phyloP scores from a whole-genome alignment of 2,113 vertebrate genomes.

The Pangasianodon gigas region DNA sequence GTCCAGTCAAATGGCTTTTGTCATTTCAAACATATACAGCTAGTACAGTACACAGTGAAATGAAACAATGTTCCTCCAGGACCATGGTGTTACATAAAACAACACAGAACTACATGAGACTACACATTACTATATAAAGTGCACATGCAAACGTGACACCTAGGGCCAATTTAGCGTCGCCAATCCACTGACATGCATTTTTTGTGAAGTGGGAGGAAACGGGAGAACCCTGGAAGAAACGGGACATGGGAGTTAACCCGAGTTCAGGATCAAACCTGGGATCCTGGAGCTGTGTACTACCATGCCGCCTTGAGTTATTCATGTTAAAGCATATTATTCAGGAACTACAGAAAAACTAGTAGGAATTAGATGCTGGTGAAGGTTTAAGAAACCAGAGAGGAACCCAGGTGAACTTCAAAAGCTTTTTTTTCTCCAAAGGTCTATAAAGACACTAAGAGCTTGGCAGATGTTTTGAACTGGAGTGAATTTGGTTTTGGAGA shows the following conservation, averaged over 20 bases:
- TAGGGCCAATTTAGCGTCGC: neutral
- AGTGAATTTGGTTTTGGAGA: constrained; percentile 12
- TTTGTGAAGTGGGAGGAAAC: neutral
- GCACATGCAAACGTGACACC: neutral
- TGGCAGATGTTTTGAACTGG: constrained; percentile 45
- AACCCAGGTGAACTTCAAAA: constrained; percentile 33
- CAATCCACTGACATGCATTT: neutral
- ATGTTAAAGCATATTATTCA: neutral
- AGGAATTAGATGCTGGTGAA: neutral
- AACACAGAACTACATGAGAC: too few relatives aligned
- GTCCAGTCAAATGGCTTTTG: too few relatives aligned
- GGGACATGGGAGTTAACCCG: neutral
- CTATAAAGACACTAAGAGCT: constrained; percentile 40
- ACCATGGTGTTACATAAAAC: too few relatives aligned
- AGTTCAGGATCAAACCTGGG: constrained; percentile 4
- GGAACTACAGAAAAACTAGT: neutral
- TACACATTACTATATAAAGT: too few relatives aligned
- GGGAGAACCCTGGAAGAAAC: neutral
- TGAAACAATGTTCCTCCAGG: too few relatives aligned
- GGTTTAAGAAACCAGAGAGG: constrained; percentile 1
- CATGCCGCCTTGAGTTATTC: neutral
- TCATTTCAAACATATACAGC: too few relatives aligned
- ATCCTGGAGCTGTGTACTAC: neutral
- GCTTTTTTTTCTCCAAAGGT: constrained; percentile 13
- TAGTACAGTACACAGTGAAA: too few relatives aligned